Base-by-base conservation (phyloP, 2,797 vertebrate species). In the Hyperoplus immaculatus region DNA sequence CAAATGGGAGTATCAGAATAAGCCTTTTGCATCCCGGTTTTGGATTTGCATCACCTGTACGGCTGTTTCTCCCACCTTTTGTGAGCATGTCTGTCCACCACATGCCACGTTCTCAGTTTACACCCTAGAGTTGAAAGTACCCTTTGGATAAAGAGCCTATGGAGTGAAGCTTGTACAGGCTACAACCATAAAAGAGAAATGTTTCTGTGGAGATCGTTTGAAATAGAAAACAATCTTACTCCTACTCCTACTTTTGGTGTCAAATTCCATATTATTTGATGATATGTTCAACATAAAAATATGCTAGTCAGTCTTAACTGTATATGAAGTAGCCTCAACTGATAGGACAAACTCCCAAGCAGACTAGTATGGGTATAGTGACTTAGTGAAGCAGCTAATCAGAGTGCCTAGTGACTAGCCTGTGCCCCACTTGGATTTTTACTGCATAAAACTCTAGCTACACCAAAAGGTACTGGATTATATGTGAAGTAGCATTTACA, bases 1-100 rank as follows among this genome's bases (percentile, higher is more conserved):
- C 43, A 76, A 77, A 72, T 38, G 41, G 75, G 82, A 91, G 90
- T 82, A 87, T 77, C 45, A 63, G 50, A 87, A 72, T 73, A 75
- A 77, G 43, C 55, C 66, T 18, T 73, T 74, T 80, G 70, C 61
- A 59, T 59, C 3, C n/a, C n/a, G 68, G 38, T 43, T 77, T 81
- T 29, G 73, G 62, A 66, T 76, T 75, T 73, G 65, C 68, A 75
- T 16, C 68, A 70, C 60, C 51, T 73, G 58, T 78, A 58, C 4
- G 67, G 41, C 42, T 9, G 47, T 80, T 69, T 58, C 18, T 68
- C 74, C 80, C 66, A 66, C 55, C 57, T 55, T 75, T 78, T 84
- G 82, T 81, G 74, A 68, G 67, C 55, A 49, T 77, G 74, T 81
- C 72, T 76, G 64, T 77, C 51, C 45, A 53, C 80, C 62, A 21